Base-by-base conservation (phyloP, 2,888 invertebrate genomes). In the Tryphoninae sp. region DNA sequence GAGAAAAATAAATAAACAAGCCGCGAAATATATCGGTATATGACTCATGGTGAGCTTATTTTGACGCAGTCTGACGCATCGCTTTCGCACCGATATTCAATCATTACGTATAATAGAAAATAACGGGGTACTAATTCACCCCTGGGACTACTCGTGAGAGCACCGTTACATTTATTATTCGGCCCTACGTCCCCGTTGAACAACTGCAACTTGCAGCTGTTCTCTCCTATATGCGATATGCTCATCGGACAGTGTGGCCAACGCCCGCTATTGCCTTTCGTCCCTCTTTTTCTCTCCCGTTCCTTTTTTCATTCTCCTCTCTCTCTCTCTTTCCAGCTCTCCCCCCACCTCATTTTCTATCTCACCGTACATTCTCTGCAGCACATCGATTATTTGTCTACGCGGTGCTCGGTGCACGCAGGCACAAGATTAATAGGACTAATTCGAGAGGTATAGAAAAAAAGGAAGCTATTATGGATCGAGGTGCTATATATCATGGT, bases 201-300 rank as follows among this genome's bases (percentile, higher is more conserved):
- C 78, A 82, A 82, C 82, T 82, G 79, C 79, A 79, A 62, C 61
- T 49, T 71, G 82, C 82, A 82, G 82, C 82, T 79, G 82, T 82
- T 73, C 72, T 67, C 58, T 19, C 55, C 55, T 69, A 65, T 76
- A 33, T 78, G 74, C 53, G 61, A 76, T 76, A 9, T 55, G 42
- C 74, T 78, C 73, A 33, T 81, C 65, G 64, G 40, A 13, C 64
- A 19, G 7, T 8, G 19, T 16, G 19, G 23, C 45, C 9, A 19
- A 51, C 64, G 40, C 65, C 26, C 68, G 67, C 68, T 61, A 53
- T 53, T 49, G 53, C 45, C 45, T 13, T 45, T 45, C 2, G 11
- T 45, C 45, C 55, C 55, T 16, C 19, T 19, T 55, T 55, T 19
- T 55, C 19, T 55, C 55, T 55, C 19, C n/a, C 7, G 16, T 22